Conservation (phyloP, 2,113 vertebrate species). For the Tenrec ecaudatus region DNA sequence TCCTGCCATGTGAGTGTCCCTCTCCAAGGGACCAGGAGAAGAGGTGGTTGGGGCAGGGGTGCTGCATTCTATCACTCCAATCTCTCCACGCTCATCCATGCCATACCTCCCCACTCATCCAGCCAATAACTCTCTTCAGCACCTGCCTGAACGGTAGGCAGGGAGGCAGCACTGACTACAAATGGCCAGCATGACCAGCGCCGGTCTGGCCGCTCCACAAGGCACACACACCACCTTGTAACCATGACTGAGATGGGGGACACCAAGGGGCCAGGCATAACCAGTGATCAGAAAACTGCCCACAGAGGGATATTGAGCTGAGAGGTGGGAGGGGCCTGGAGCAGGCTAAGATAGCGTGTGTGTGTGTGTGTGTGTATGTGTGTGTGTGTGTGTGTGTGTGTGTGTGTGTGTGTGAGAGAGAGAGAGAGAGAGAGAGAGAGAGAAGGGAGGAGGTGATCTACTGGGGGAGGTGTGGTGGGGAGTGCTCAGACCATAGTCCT, state of each 20-base stretch:
- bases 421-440: too few species aligned
- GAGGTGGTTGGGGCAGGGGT: background rate
- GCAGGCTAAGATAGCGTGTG: background rate
- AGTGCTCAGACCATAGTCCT: background rate
- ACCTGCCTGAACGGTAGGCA: background rate
- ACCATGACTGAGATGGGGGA: too few species aligned
- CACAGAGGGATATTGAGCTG: background rate
- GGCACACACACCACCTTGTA: background rate
- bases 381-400: too few species aligned
- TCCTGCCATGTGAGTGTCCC: conserved; percentile 93
- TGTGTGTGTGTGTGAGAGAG: too few species aligned
- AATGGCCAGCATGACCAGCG: background rate
- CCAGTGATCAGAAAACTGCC: background rate
- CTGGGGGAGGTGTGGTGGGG: background rate
- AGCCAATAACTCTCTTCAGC: background rate
- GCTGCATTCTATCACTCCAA: background rate
- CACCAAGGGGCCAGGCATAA: background rate
- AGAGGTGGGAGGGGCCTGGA: background rate
- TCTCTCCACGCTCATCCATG: too few species aligned
- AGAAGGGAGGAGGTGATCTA: background rate
- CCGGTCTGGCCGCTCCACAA: background rate
- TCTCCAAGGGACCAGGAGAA: background rate
- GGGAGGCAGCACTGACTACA: too few species aligned
- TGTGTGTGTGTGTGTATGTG: too few species aligned
- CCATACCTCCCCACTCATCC: background rate